These are phyloP conservation scores for Ips typographus DNA, from an alignment of 1,140 invertebrate species.

Conservation along the genomic window DNA sequence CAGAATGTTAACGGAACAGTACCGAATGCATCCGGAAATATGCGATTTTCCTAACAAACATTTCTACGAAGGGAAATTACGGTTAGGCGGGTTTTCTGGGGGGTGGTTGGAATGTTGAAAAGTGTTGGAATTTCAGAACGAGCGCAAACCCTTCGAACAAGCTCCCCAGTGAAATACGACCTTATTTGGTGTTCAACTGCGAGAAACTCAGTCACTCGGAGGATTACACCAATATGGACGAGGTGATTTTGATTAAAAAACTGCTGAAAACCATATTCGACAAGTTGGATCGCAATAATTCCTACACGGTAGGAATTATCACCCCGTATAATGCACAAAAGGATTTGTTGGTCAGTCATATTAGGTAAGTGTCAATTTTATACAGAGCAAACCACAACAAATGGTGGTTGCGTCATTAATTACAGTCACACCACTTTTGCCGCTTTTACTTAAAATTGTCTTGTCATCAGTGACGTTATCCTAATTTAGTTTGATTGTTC, in stretches of 20 bases:
- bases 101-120: background rate
- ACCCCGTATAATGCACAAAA: conserved; percentile 76
- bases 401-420: too few relatives aligned
- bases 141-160: conserved; percentile 31
- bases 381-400: too few relatives aligned
- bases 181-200: conserved; percentile 61
- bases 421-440: too few relatives aligned
- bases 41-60: conserved; percentile 71
- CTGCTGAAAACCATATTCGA: conserved; percentile 60
- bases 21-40: conserved; percentile 84
- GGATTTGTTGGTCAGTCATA: conserved; percentile 44
- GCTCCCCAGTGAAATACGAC: conserved; percentile 46
- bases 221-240: conserved; percentile 55
- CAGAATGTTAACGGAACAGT: conserved; percentile 73
- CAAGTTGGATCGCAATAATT: conserved; percentile 43
- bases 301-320: conserved; percentile 61
- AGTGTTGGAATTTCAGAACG: conserved; percentile 14
- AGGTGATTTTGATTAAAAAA: conserved; percentile 59
- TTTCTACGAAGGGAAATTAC: conserved; percentile 67
- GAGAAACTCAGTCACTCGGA: conserved; percentile 42
- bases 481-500: background rate
- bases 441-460: too few relatives aligned
- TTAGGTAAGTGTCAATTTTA: too few relatives aligned
- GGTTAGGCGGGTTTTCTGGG: background rate
- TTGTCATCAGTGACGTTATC: too few relatives aligned